Base-by-base conservation (phyloP, 2,888 invertebrate genomes). In the Melieria omissa region DNA sequence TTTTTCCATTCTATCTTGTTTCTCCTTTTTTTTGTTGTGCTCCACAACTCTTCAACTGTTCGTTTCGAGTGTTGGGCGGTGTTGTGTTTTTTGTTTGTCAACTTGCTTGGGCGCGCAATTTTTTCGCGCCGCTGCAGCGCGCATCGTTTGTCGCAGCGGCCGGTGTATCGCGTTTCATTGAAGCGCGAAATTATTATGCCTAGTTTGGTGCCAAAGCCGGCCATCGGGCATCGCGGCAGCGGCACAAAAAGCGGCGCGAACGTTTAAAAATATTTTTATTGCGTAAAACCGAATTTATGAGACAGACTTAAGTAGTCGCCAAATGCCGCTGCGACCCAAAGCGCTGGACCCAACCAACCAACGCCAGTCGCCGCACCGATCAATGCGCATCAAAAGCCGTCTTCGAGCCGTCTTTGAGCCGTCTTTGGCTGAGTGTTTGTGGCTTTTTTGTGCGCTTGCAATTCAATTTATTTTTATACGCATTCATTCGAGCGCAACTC, bases 131-230 rank as follows among this genome's bases (percentile, higher is more conserved):
- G 9, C 8, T 61, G 41, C 7, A 8, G 44, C 41, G 41, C 61
- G 42, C 46, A 45, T n/a, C 12, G 52, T n/a, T 52, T 52, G 52
- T 52, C 52, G 14, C 14, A n/a, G 62, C 62, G 55, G 61, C 41
- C 55, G 54, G 54, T 74, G 78, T 77, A 79, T 78, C 79, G 77
- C 78, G 78, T 78, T 78, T 79, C 78, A 77, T 77, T 78, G 76
- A 78, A 77, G 78, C 78, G 78, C 76, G 75, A 78, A 79, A 77
- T 78, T 78, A 78, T 78, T 78, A 78, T 76, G 76, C 52, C 14
- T 52, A 12, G 12, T 52, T 8, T 52, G 12, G 9, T 49, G 8
- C 49, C 12, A 49, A 8, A 10, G 8, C 49, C 12, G 9, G 9
- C 1, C 12, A 10, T 1, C 8, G 49, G 49, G 8, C 14, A 5